Evolutionary conservation across 2,888 invertebrate genomes (phyloP).

Genomic region (Cataglyphis albicans): DNA sequence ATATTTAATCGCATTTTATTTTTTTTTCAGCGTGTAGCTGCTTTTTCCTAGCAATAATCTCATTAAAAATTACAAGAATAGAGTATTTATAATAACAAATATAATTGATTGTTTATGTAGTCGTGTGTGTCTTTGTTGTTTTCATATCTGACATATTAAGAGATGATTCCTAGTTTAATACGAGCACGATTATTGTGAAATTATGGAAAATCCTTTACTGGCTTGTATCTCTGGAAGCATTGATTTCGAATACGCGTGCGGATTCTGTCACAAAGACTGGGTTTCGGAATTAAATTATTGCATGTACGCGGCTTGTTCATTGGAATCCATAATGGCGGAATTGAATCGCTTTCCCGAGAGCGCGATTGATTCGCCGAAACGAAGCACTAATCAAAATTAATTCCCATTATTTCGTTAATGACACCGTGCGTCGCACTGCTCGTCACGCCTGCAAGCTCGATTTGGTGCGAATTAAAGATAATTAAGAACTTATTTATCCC

Average conservation of each 20-base stretch:
- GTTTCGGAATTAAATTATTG: constrained; percentile 76
- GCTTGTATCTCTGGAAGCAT: constrained; percentile 47
- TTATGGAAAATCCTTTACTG: constrained; percentile 51
- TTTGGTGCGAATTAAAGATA: constrained; percentile 77
- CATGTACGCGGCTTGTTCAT: constrained; percentile 71
- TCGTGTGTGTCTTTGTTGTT: background rate
- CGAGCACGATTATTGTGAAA: constrained; percentile 18
- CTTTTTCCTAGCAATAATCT: background rate
- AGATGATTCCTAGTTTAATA: constrained; percentile 38
- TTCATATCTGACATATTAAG: background rate
- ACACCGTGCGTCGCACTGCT: constrained; percentile 71
- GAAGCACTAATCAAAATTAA: constrained; percentile 79
- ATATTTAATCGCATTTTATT: background rate
- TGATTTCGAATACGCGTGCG: constrained; percentile 60
- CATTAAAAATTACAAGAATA: background rate
- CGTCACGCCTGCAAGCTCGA: constrained; percentile 74
- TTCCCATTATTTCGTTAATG: constrained; percentile 79
- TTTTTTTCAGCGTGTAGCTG: too few relatives aligned
- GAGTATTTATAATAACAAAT: background rate
- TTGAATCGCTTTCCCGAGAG: constrained; percentile 76
- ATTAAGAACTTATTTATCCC: constrained; percentile 76
- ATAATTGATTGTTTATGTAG: background rate
- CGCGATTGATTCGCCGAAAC: constrained; percentile 77
- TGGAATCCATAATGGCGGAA: constrained; percentile 78
- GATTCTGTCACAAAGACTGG: constrained; percentile 70